Percentiles rank a stretch among this genome's conserved stretches.
Conservation (phyloP, 2,888 invertebrate species). For the Blastobasis adustella region DNA sequence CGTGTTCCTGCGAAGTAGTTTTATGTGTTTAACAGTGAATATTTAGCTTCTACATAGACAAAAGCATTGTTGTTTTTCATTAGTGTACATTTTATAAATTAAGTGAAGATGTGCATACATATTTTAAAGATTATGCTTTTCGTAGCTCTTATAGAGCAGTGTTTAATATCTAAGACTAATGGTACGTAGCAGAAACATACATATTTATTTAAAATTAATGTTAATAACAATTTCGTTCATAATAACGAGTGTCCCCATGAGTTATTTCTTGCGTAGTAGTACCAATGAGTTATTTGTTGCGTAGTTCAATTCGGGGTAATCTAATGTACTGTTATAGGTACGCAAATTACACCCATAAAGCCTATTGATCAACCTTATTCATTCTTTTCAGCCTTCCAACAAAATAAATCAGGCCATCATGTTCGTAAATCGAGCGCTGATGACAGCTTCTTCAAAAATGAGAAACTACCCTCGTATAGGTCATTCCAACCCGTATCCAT, state of each 20-base stretch:
- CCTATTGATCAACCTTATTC: too few species aligned
- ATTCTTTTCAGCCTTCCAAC: constrained; percentile 31
- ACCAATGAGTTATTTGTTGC: not conserved
- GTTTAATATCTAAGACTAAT: constrained; percentile 24
- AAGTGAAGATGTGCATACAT: constrained; percentile 20
- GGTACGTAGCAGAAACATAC: constrained; percentile 18
- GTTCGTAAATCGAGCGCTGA: constrained; percentile 37
- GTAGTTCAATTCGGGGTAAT: not conserved
- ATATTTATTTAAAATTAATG: too few species aligned
- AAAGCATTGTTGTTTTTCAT: not conserved
- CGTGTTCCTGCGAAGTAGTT: not conserved
- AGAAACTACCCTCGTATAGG: constrained; percentile 46
- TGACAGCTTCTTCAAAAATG: constrained; percentile 44
- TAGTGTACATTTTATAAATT: too few species aligned
- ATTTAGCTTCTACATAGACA: not conserved
- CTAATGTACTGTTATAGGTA: not conserved
- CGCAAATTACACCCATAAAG: not conserved
- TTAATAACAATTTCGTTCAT: too few species aligned
- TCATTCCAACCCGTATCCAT: constrained; percentile 57
- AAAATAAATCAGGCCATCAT: constrained; percentile 49
- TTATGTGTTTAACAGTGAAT: not conserved
- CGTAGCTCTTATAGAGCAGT: constrained; percentile 24
- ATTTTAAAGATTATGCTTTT: constrained; percentile 25
- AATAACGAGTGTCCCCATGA: too few species aligned
- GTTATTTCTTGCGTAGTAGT: too few species aligned